phyloP scores from a whole-genome alignment of 1,140 invertebrate species.

The Teleopsis dalmanni region DNA sequence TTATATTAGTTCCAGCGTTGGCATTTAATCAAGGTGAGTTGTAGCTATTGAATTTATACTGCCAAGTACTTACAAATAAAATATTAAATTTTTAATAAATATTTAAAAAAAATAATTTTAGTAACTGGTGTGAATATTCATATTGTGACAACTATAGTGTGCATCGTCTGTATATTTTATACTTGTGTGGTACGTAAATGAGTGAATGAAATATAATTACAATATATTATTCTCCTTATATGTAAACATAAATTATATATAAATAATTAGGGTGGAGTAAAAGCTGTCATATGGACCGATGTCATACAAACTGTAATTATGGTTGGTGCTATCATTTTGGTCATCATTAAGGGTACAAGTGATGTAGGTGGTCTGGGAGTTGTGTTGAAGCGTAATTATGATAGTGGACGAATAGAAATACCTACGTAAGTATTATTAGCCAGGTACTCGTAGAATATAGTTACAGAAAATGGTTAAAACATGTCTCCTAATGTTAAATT shows the following conservation, averaged over 20 bases:
- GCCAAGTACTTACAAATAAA: not conserved
- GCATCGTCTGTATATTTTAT: conserved; percentile 80
- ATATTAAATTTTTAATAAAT: conserved; percentile 15
- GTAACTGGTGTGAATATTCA: conserved; percentile 81
- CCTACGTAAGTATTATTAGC: conserved; percentile 56
- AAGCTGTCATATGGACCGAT: conserved; percentile 92
- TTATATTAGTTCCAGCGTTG: conserved; percentile 83
- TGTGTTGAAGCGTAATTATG: conserved; percentile 63
- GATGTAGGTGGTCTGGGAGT: conserved; percentile 70
- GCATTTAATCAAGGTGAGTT: conserved; percentile 75
- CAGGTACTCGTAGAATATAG: too few species aligned
- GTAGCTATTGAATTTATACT: not conserved
- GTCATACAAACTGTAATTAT: conserved; percentile 81
- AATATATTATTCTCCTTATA: too few species aligned
- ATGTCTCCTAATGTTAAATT: too few species aligned
- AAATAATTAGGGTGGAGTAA: conserved; percentile 69
- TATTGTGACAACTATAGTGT: conserved; percentile 70
- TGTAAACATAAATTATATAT: too few species aligned
- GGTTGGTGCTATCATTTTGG: conserved; percentile 72
- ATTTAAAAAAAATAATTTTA: conserved; percentile 45
- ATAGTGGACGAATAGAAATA: conserved; percentile 66
- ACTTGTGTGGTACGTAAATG: conserved; percentile 67
- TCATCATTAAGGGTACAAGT: conserved; percentile 71
- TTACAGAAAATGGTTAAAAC: too few species aligned
- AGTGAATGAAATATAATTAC: too few species aligned